A percentile compares a stretch with the other conserved stretches of the same genome.
Evolutionary conservation across 1,140 invertebrate species (phyloP).

Genomic region (Pseudachorutes palmiensis): DNA sequence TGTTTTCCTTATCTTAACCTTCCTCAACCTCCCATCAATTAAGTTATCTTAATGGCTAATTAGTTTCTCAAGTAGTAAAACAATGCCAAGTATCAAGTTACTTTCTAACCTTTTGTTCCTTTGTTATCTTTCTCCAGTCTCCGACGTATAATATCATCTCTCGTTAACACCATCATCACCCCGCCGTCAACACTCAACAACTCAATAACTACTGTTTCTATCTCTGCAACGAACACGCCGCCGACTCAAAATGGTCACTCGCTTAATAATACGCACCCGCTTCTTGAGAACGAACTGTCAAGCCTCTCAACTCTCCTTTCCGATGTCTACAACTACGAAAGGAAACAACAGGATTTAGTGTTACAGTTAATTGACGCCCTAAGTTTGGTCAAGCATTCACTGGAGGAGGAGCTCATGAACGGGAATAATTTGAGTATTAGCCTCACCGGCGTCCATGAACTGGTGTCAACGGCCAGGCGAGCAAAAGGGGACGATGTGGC

Average conservation of each 20-base stretch:
- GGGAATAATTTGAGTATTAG: constrained; percentile 4
- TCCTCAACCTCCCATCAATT: too few relatives aligned
- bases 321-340: constrained; percentile 34
- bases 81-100: too few relatives aligned
- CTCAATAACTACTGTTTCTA: constrained; percentile 11
- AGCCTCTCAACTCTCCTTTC: neutral
- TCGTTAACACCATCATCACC: neutral
- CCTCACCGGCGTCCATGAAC: neutral
- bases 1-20: too few relatives aligned
- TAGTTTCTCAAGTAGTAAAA: too few relatives aligned
- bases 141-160: neutral
- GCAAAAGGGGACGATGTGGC: neutral
- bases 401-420: constrained; percentile 36
- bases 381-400: constrained; percentile 31
- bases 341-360: constrained; percentile 37
- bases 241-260: constrained; percentile 18
- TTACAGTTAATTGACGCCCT: constrained; percentile 36
- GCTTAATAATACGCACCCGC: constrained; percentile 15
- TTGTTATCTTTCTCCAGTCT: constrained; percentile 1
- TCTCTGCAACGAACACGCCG: constrained; percentile 18
- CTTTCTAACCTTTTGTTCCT: too few relatives aligned
- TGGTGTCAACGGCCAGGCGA: neutral
- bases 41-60: too few relatives aligned
- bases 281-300: neutral
- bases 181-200: constrained; percentile 9